These are phyloP conservation scores for Rhabdophis nuchalis DNA, from an alignment of 2,797 vertebrate genomes.

Conservation along the genomic window DNA sequence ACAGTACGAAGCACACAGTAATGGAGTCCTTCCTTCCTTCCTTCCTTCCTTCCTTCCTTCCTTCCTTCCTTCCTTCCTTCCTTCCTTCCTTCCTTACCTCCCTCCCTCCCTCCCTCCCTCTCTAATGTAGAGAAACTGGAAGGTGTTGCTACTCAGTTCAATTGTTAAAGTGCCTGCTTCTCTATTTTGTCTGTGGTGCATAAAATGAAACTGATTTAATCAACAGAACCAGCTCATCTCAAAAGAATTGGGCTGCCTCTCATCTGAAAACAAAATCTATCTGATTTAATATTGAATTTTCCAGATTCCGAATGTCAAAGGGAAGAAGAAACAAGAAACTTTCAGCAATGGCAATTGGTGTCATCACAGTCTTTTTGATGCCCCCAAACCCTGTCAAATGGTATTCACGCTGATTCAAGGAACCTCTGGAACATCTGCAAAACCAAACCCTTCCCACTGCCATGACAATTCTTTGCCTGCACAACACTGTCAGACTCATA, in stretches of 20 bases:
- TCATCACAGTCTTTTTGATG: neutral
- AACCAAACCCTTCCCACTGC: neutral
- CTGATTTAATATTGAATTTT: neutral
- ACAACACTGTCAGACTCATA: neutral
- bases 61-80: neutral
- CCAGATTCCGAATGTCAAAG: neutral
- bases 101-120: neutral
- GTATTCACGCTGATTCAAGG: neutral
- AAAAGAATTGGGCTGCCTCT: neutral
- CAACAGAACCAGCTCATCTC: neutral
- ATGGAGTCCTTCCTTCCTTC: neutral
- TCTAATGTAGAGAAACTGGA: neutral
- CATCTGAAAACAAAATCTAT: neutral
- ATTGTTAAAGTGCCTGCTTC: neutral
- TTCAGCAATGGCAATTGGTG: neutral
- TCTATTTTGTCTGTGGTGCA: neutral
- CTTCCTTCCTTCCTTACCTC: too few species aligned
- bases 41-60: neutral
- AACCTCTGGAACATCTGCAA: neutral
- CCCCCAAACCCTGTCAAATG: neutral
- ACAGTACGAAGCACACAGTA: conserved; percentile 38
- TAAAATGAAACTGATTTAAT: neutral
- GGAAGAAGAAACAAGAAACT: too few species aligned
- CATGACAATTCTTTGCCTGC: neutral
- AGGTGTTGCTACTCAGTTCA: neutral